Conservation (phyloP, 2,113 vertebrate genomes). For the Ailurus styani region DNA sequence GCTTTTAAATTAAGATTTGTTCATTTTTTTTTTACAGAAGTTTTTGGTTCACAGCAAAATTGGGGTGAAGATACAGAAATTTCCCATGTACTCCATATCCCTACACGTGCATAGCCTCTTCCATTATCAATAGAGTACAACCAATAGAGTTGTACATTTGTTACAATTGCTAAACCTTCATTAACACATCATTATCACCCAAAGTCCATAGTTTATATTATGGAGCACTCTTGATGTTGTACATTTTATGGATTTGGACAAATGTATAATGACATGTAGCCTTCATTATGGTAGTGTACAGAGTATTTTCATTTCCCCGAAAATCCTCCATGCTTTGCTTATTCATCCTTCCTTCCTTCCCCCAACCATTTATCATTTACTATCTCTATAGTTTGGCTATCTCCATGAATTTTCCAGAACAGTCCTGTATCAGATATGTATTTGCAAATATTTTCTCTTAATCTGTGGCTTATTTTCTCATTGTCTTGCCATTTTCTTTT, state of each 20-base stretch:
- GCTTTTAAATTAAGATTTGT: not conserved
- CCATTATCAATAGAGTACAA: not conserved
- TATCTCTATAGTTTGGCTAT: not conserved
- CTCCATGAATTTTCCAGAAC: not conserved
- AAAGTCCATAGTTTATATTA: not conserved
- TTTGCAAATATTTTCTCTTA: not conserved
- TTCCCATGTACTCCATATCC: not conserved
- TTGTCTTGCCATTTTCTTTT: not conserved
- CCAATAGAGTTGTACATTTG: not conserved
- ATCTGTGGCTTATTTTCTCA: not conserved
- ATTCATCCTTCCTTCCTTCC: not conserved
- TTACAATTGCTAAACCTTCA: not conserved
- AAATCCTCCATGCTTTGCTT: not conserved
- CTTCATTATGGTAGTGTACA: not conserved
- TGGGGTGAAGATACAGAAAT: not conserved
- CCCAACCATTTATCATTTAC: not conserved
- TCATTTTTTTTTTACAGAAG: not conserved
- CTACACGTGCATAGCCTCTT: not conserved
- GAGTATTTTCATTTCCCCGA: not conserved
- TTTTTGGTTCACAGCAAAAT: not conserved
- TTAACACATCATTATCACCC: not conserved
- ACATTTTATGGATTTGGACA: not conserved
- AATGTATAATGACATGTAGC: not conserved
- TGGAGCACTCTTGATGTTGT: not conserved
- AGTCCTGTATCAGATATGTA: not conserved